Conservation (phyloP, 1,140 invertebrate genomes). For the Oncopeltus fasciatus region DNA sequence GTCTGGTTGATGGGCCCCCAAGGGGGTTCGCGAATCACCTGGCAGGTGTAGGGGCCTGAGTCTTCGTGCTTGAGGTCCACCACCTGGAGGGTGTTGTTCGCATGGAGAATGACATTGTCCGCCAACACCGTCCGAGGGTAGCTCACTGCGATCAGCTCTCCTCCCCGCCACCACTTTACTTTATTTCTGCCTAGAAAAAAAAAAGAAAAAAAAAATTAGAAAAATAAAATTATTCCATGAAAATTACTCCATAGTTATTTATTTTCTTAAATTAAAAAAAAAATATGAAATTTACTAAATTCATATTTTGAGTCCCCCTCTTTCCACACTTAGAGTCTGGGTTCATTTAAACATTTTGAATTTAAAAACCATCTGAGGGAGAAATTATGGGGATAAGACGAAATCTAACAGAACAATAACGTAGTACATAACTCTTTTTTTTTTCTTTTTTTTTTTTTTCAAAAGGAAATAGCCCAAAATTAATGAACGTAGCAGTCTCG, state of each 20-base stretch:
- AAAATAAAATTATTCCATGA: too few species aligned
- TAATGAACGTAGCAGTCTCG: too few species aligned
- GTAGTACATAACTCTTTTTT: too few species aligned
- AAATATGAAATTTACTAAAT: neutral
- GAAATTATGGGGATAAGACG: too few species aligned
- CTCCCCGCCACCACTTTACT: constrained; percentile 45
- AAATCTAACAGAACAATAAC: too few species aligned
- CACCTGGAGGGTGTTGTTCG: constrained; percentile 56
- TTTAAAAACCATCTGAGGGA: too few species aligned
- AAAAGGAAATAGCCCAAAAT: too few species aligned
- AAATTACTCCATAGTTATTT: too few species aligned
- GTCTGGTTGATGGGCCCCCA: constrained; percentile 46
- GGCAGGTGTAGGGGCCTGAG: constrained; percentile 58
- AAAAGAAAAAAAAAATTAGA: neutral
- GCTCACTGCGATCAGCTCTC: constrained; percentile 41
- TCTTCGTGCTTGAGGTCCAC: constrained; percentile 42
- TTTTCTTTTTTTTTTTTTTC: too few species aligned
- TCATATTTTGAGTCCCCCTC: too few species aligned
- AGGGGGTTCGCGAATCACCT: constrained; percentile 39
- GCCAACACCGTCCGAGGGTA: constrained; percentile 33
- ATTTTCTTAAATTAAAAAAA: neutral
- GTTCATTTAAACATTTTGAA: too few species aligned
- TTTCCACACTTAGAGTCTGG: too few species aligned
- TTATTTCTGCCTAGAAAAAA: constrained; percentile 24
- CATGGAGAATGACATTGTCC: constrained; percentile 41